Evolutionary conservation across 2,797 vertebrate species (phyloP), one percentile per base, ranked within the genome.

Genomic region (Sebastes nivosus): DNA sequence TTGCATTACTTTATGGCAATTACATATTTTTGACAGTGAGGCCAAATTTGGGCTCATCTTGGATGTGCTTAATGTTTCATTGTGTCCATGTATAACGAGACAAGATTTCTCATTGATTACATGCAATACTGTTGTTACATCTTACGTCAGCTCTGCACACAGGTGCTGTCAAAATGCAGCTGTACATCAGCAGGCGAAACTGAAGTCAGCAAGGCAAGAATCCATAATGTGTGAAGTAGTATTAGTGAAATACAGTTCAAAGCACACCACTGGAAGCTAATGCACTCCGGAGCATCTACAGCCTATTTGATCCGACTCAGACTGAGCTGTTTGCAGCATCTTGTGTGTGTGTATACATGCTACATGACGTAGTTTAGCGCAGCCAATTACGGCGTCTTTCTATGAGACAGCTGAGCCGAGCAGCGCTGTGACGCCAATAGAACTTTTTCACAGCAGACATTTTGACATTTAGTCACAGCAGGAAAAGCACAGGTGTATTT

Each of bases 1-100:
- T 55, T 25, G 10, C 25, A 78, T 88, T 75, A 74, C 38, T 34
- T 74, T 32, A 81, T 66, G 69, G 50, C 32, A 72, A 52, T 66
- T 66, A 67, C 22, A 58, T 27, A 16, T 4, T 64, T 64, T 36
- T 36, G 20, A n/a, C 7, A 30, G 22, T 34, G 3, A 71, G 54
- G 4, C 46, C 42, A 46, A 18, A 50, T 50, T 50, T 34, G 16
- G 3, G 24, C 20, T 42, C 1, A 4, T 5, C 18, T 58, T 46
- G 22, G 11, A 71, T 68, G 9, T 54, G n/a, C 50, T n/a, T n/a
- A 11, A 54, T 54, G 25, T 7, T 30, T 30, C 14, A 57, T 22
- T 60, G n/a, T 54, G 36, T 20, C 50, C 18, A 30, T 30, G 34
- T 70, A 50, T 50, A 50, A 50, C 46, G 18, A 50, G 18, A 50